Conservation (phyloP, 1,140 invertebrate genomes). For the Drosophila pandora region DNA sequence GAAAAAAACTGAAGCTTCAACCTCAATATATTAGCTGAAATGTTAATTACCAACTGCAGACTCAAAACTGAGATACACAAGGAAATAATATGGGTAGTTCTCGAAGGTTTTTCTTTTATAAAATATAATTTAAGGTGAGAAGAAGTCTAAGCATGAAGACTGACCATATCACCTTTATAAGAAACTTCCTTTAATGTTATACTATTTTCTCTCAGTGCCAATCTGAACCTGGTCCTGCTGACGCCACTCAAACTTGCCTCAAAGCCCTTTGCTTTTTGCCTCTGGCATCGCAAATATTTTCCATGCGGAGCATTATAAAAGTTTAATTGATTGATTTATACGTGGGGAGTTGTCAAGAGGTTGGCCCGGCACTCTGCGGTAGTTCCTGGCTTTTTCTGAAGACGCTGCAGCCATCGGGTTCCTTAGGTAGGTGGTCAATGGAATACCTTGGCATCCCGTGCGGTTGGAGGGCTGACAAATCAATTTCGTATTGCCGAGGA, state of each 20-base stretch:
- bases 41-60: constrained; percentile 68
- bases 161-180: too few species aligned
- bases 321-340: constrained; percentile 83
- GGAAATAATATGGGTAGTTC: not conserved
- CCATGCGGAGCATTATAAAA: constrained; percentile 70
- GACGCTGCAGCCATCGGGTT: not conserved
- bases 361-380: constrained; percentile 44
- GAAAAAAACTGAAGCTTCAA: constrained; percentile 1
- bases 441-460: constrained; percentile 56
- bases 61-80: not conserved
- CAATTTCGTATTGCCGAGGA: constrained; percentile 51
- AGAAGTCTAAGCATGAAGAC: too few species aligned
- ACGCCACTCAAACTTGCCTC: constrained; percentile 39
- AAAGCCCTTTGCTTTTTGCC: constrained; percentile 29
- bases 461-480: constrained; percentile 69
- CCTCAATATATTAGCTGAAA: constrained; percentile 78
- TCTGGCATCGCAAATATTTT: constrained; percentile 58
- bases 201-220: not conserved
- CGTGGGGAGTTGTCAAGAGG: constrained; percentile 52
- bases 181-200: too few species aligned
- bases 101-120: not conserved
- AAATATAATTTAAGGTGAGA: not conserved
- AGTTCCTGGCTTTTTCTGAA: constrained; percentile 16
- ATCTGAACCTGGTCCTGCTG: constrained; percentile 25
- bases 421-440: constrained; percentile 73